These are phyloP conservation scores for Myotis planiceps DNA, from an alignment of 2,797 vertebrate genomes.

Conservation along the genomic window DNA sequence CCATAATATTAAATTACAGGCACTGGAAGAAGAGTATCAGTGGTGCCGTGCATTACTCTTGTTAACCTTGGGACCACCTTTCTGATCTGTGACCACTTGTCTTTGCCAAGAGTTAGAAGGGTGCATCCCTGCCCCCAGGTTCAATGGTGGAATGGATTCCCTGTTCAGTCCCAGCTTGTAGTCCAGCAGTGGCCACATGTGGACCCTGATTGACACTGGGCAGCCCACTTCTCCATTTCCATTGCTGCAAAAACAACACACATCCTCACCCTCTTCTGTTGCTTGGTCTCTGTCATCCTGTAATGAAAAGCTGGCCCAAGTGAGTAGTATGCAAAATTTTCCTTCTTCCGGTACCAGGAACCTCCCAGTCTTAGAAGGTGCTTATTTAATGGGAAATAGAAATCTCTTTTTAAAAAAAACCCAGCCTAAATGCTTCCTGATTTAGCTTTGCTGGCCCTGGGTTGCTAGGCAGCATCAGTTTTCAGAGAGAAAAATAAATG, in stretches of 20 bases:
- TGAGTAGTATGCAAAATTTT: not conserved
- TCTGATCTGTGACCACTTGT: not conserved
- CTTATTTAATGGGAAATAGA: not conserved
- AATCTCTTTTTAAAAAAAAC: not conserved
- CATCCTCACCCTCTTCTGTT: accelerated
- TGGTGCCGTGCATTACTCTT: not conserved
- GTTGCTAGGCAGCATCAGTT: constrained; percentile 66
- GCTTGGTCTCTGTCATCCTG: not conserved
- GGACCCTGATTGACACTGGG: not conserved
- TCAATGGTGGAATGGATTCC: not conserved
- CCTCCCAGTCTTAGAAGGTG: not conserved
- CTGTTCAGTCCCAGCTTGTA: not conserved
- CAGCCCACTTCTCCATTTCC: not conserved
- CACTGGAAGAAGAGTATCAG: not conserved
- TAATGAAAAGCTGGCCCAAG: not conserved
- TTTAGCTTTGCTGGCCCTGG: constrained; percentile 47
- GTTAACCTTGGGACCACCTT: not conserved
- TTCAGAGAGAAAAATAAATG: constrained; percentile 59
- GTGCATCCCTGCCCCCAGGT: too few species aligned
- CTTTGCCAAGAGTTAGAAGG: not conserved
- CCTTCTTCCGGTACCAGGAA: not conserved
- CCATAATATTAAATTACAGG: not conserved
- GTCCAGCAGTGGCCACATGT: not conserved
- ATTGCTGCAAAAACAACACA: not conserved
- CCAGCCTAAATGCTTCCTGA: constrained; percentile 29